Percentiles rank a stretch among this genome's conserved stretches.
These are phyloP conservation scores for Xestia rhomboidea DNA, from an alignment of 2,888 invertebrate genomes.

Conservation along the genomic window DNA sequence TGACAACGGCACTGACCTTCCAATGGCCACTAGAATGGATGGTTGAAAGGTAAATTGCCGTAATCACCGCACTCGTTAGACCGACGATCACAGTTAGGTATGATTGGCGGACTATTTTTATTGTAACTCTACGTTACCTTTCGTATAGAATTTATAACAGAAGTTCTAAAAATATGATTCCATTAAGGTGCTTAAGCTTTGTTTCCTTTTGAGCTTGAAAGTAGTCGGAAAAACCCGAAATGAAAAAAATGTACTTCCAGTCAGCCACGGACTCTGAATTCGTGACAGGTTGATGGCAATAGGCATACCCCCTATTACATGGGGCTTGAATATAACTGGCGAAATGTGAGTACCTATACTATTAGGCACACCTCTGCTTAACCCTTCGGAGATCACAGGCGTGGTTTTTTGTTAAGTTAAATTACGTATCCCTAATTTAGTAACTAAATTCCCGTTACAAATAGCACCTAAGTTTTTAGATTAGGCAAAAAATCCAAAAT, in stretches of 20 bases:
- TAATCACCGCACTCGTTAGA: conserved; percentile 8
- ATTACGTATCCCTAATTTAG: not conserved
- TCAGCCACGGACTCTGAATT: not conserved
- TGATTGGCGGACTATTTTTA: conserved; percentile 1
- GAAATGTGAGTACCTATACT: not conserved
- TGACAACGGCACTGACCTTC: conserved; percentile 17
- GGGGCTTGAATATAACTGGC: not conserved
- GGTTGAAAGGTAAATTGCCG: conserved; percentile 23
- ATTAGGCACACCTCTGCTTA: not conserved
- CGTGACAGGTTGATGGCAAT: not conserved
- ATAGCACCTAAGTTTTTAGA: not conserved
- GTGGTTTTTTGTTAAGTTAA: not conserved
- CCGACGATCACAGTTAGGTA: not conserved
- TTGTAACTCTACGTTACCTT: not conserved
- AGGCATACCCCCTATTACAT: not conserved
- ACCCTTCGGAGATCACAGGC: not conserved
- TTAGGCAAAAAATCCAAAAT: not conserved
- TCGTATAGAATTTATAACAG: not conserved
- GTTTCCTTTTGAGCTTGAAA: not conserved
- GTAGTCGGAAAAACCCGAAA: not conserved
- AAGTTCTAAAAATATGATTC: not conserved
- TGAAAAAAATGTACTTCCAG: not conserved
- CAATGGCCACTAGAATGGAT: conserved; percentile 13
- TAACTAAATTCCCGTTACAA: not conserved
- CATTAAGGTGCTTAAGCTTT: no score